Conservation (phyloP, 2,113 vertebrate genomes). For the Oncorhynchus clarkii region DNA sequence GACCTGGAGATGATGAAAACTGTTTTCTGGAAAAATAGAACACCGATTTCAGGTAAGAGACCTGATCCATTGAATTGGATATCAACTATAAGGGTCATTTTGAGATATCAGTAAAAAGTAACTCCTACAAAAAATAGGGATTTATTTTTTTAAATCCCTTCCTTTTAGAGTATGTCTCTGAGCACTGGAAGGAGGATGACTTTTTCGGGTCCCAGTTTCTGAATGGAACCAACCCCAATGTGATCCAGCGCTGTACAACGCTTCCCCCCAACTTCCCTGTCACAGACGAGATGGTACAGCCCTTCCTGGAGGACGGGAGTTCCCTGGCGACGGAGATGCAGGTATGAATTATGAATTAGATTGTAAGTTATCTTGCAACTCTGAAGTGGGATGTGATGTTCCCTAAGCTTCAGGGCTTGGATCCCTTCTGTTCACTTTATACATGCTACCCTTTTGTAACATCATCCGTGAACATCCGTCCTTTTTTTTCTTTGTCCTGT, state of each 20-base stretch:
- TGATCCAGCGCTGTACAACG: constrained; percentile 78
- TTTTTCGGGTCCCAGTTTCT: constrained; percentile 91
- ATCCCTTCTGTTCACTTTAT: no score
- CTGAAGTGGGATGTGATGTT: no score
- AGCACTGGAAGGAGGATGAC: constrained; percentile 85
- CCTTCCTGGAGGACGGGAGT: constrained; percentile 72
- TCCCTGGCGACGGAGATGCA: constrained; percentile 79
- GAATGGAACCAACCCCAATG: constrained; percentile 83
- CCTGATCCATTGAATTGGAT: neutral
- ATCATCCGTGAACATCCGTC: no score
- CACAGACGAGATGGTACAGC: constrained; percentile 81
- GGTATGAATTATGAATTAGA: constrained; percentile 65
- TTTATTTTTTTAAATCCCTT: neutral
- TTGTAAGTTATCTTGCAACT: neutral
- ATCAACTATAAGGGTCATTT: no score
- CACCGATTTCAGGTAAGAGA: constrained; percentile 48
- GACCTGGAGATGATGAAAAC: constrained; percentile 41
- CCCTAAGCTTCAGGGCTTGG: neutral
- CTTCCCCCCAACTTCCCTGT: constrained; percentile 85
- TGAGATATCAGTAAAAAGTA: neutral
- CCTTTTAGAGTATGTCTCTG: constrained; percentile 80
- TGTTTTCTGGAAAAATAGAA: constrained; percentile 38
- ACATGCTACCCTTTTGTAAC: no score
- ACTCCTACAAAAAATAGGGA: no score
- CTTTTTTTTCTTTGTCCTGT: no score